Base-by-base conservation (phyloP, 2,113 vertebrate genomes). In the Axis porcinus region DNA sequence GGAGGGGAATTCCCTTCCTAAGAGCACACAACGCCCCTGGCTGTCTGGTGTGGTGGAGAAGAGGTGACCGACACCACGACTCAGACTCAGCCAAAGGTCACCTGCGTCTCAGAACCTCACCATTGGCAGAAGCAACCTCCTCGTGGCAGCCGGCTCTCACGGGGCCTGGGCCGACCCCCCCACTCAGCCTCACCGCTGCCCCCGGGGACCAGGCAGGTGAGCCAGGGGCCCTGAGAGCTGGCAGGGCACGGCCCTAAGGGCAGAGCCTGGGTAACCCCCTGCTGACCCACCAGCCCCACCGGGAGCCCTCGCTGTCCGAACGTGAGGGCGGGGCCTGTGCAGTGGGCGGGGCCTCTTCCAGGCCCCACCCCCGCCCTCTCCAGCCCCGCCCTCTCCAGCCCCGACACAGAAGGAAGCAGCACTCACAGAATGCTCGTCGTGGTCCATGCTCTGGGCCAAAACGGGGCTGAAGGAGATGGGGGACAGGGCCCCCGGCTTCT, bases 381-480 rank as follows among this genome's bases (percentile, higher is more conserved):
- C 15, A 25, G 8, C 23, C 5, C 40, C 33, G 1, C n/a, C 3
- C 10, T 47, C 27, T 40, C 16, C 15, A 36, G 67, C 67, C 23
- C 67, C 36, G 6, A 10, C 9, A 3, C 45, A 70, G 67, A 67
- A 0, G 40, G 1, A 1, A 79, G 40, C 91, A 64, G 52, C 93
- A 98, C 99, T 98, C 98, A 99, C 99, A 7, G 99, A 99, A 97
- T 99, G 99, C 94, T 99, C 99, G 0, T 99, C 99, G 0, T 99
- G 99, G 97, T 99, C 99, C 99, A 99, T 99, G 0, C 99, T 99
- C 99, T 99, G 99, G 64, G 99, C 99, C 98, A 99, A 98, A 54
- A 99, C 99, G 0, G 99, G 99, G 98, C 99, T 99, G 99, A 99
- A 99, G 0, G 99, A 99, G 92, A 99, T 99, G 0, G 99, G 99